Evolutionary conservation across 2,113 vertebrate genomes (phyloP), one percentile per base, ranked within the genome.

Genomic region (Edolisoma coerulescens): DNA sequence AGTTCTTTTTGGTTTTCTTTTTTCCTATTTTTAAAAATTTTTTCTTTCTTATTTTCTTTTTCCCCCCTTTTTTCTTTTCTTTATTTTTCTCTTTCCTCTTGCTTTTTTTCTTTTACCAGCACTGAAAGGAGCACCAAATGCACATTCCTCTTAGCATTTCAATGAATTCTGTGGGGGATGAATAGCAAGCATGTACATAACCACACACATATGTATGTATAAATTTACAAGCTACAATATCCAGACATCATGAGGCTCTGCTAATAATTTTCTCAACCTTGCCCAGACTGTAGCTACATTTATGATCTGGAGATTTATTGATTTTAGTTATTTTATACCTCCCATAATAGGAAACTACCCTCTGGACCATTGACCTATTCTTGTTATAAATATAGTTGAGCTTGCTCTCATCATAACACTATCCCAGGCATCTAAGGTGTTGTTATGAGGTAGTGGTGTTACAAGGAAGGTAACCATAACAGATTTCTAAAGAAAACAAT

Each of bases 241-340:
- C 98, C 98, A 98, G 97, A 98, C 98, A 97, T 97, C 97, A 80
- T 82, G 97, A 98, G 95, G 90, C 95, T 96, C 93, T 84, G 96
- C 97, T 98, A 98, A 98, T 98, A 98, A 98, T 98, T 98, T 98
- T 97, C 96, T 97, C 97, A 98, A 98, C 93, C 95, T 97, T 97
- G 95, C 98, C 96, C 97, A 98, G 97, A 97, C 97, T 98, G 90
- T 96, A 98, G 97, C 97, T 97, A 98, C 97, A 98, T 98, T 98
- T 98, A 98, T 98, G 98, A 98, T 98, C 97, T 97, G 93, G 95
- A 98, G 98, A 98, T 98, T 98, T 98, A 98, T 98, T 98, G 97
- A 98, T 98, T 98, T 98, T 94, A 96, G 96, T 97, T 98, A 97
- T 97, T 98, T 98, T 98, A 98, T 98, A 96, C 97, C 82, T 97